Evolutionary conservation across 2,113 vertebrate species (phyloP).

Genomic region (Columba livia): DNA sequence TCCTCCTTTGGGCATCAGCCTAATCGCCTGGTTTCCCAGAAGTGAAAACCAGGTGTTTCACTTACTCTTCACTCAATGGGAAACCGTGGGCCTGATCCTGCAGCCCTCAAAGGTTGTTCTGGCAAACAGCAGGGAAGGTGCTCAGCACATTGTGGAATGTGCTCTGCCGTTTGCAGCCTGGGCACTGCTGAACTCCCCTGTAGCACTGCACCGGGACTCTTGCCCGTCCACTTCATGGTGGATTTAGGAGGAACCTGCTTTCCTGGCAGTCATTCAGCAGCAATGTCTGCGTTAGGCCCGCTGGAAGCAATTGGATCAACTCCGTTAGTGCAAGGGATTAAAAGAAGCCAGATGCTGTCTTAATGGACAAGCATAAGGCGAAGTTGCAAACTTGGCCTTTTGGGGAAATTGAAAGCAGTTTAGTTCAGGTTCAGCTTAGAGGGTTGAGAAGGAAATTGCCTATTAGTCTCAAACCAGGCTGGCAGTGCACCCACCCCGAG

Average conservation of each 20-base stretch:
- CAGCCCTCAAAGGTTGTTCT: not conserved
- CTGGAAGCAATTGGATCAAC: conserved; percentile 15
- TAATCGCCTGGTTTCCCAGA: not conserved
- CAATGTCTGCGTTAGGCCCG: not conserved
- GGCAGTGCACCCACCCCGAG: not conserved
- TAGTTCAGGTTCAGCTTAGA: conserved; percentile 29
- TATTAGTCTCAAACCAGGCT: not conserved
- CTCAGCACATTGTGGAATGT: not conserved
- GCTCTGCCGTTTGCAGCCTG: not conserved
- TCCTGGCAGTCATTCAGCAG: conserved; percentile 2
- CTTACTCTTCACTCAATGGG: not conserved
- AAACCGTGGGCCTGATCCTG: not conserved
- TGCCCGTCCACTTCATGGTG: not conserved
- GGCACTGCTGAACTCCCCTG: not conserved
- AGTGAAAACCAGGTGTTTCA: not conserved
- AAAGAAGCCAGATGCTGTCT: conserved; percentile 43
- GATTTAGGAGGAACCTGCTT: not conserved
- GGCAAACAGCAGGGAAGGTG: not conserved
- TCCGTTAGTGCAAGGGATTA: conserved; percentile 18
- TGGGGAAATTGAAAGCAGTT: conserved; percentile 43
- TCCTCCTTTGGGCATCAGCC: not conserved
- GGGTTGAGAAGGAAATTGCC: not conserved
- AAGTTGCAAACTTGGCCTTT: conserved; percentile 40
- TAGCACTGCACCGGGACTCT: not conserved
- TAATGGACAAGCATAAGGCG: conserved; percentile 28